Base-by-base conservation (phyloP, 2,888 invertebrate species). In the Chorisops tibialis region DNA sequence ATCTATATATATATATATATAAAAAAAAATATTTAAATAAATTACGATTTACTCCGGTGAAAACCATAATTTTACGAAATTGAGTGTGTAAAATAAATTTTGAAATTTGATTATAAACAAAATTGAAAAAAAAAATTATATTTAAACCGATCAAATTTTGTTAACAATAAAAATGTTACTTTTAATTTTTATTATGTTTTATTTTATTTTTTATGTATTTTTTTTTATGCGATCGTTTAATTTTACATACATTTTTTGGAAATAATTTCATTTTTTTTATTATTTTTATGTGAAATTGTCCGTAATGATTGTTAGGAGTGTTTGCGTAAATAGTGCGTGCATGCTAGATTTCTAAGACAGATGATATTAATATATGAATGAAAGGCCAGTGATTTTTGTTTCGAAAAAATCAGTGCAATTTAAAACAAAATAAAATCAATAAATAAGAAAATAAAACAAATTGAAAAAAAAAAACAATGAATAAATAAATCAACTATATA, bases 391-490 rank as follows among this genome's bases (percentile, higher is more conserved):
- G 69, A 68, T 66, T 65, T 66, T 49, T 49, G 16, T 59, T 59
- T 49, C 21, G 56, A 61, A 61, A n/a, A 66, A 67, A 67, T 67
- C 68, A 67, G 69, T 69, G 68, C 68, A 68, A 68, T 67, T 67
- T 68, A 67, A 67, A 66, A 66, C 66, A 65, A 60, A 67, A 66
- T 63, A 30, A 59, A 50, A 61, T 48, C 19, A 60, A 18, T 19
- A 54, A 50, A 49, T 6, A 35, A 47, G 43, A 60, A 59, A 30
- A 37, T n/a, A 16, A 56, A 45, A 47, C n/a, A 24, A 51, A 19
- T n/a, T 14, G 12, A 58, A 45, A 18, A 41, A 30, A 16, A 11
- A 37, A 14, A 48, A 64, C 21, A 62, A 30, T 45, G 62, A 62
- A 11, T 35, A 54, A 50, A 54, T 48, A 59, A 64, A 37, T 5